Percentiles rank a stretch among this genome's conserved stretches.
Evolutionary conservation across 2,797 vertebrate species (phyloP).

Genomic region (Fringilla coelebs): DNA sequence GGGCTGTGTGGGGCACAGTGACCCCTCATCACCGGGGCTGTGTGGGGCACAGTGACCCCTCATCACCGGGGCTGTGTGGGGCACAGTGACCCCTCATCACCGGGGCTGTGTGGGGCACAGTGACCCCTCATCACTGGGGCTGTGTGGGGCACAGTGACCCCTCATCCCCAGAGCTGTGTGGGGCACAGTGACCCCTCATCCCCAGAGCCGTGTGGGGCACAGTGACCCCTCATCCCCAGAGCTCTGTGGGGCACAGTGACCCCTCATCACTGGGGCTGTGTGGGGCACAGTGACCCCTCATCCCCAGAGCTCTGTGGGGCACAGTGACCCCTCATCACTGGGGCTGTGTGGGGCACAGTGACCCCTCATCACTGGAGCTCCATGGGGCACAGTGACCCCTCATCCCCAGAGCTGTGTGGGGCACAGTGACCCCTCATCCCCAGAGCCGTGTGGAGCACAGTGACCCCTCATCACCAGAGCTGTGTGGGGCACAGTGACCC

Average conservation of each 20-base stretch:
- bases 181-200: background rate
- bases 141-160: background rate
- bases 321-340: accelerated
- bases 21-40: accelerated
- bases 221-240: background rate
- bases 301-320: background rate
- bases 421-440: background rate
- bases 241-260: background rate
- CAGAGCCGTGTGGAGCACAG: background rate
- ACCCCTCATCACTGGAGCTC: accelerated
- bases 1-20: background rate
- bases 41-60: background rate
- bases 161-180: background rate
- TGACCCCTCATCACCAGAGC: accelerated
- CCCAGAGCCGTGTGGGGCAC: background rate
- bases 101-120: accelerated
- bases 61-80: accelerated
- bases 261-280: accelerated
- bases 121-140: accelerated
- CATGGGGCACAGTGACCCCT: background rate
- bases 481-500: background rate
- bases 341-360: background rate
- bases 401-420: background rate
- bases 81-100: background rate
- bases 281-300: background rate